Percentiles rank a stretch among this genome's conserved stretches.
These are phyloP conservation scores for Aphelenchoides fujianensis DNA, from an alignment of 1,140 invertebrate genomes.

Conservation along the genomic window DNA sequence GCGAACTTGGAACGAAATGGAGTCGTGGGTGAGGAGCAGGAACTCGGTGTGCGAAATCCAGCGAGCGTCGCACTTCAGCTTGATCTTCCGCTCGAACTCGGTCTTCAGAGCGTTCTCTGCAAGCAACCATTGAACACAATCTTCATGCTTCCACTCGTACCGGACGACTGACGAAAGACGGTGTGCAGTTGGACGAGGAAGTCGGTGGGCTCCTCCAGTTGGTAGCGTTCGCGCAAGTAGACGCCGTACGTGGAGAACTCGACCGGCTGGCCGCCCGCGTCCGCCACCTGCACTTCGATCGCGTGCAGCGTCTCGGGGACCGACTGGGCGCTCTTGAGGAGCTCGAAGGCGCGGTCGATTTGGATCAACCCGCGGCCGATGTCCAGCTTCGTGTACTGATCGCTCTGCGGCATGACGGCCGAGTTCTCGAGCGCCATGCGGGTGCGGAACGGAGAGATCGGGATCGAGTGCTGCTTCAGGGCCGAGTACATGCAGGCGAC, in stretches of 20 bases:
- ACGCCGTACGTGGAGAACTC: slow-evolving; percentile 72
- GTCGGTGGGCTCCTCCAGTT: slow-evolving; percentile 69
- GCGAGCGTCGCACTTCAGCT: slow-evolving; percentile 71
- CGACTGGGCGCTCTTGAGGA: slow-evolving; percentile 68
- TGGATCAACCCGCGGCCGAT: slow-evolving; percentile 81
- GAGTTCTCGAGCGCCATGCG: slow-evolving; percentile 84
- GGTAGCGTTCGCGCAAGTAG: slow-evolving; percentile 74
- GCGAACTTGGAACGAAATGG: slow-evolving; percentile 66
- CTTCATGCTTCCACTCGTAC: too few relatives aligned
- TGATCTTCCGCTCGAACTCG: slow-evolving; percentile 77
- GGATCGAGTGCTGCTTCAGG: slow-evolving; percentile 70
- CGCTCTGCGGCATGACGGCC: slow-evolving; percentile 70
- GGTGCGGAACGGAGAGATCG: slow-evolving; percentile 83
- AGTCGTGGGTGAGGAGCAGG: slow-evolving; percentile 78
- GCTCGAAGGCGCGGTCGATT: slow-evolving; percentile 81
- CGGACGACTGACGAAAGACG: slow-evolving; percentile 73
- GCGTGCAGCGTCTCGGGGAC: slow-evolving; percentile 70
- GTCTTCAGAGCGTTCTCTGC: slow-evolving; percentile 75
- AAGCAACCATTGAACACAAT: too few relatives aligned
- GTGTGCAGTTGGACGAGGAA: slow-evolving; percentile 78
- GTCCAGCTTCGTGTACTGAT: slow-evolving; percentile 64
- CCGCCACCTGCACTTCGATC: slow-evolving; percentile 43
- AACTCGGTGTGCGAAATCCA: slow-evolving; percentile 78
- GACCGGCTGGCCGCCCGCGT: slow-evolving; percentile 18
- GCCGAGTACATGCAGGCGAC: slow-evolving; percentile 79